phyloP scores from a whole-genome alignment of 2,797 vertebrate genomes.

The Sphenopsis melanotis region DNA sequence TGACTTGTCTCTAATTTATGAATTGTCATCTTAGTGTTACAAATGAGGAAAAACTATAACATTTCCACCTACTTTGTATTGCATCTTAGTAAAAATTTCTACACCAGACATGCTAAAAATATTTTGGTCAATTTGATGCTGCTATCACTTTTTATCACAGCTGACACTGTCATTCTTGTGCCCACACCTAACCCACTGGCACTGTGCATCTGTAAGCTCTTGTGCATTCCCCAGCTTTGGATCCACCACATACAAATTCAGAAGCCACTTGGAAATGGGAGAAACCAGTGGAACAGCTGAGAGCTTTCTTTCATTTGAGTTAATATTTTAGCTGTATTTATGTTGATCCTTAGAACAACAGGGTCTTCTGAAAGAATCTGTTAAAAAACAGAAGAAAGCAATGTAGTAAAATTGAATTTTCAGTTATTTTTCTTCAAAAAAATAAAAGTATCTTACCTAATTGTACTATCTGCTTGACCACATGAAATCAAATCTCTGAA shows the following conservation, averaged over 20 bases:
- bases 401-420: background rate
- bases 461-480: background rate
- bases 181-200: background rate
- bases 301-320: background rate
- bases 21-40: background rate
- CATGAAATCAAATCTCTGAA: background rate
- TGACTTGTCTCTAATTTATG: background rate
- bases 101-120: background rate
- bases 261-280: background rate
- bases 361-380: background rate
- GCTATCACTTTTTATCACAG: background rate
- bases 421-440: background rate
- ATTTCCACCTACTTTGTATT: background rate
- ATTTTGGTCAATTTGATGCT: background rate
- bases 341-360: background rate
- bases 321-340: background rate
- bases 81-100: background rate
- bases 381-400: background rate
- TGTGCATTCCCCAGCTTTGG: background rate
- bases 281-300: background rate
- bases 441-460: background rate
- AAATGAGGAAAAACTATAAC: background rate
- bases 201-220: background rate
- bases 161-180: background rate
- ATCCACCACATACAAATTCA: background rate